Percentiles rank a stretch among this genome's conserved stretches.
Conservation (phyloP, 2,888 invertebrate genomes). For the Latrodectus hesperus region DNA sequence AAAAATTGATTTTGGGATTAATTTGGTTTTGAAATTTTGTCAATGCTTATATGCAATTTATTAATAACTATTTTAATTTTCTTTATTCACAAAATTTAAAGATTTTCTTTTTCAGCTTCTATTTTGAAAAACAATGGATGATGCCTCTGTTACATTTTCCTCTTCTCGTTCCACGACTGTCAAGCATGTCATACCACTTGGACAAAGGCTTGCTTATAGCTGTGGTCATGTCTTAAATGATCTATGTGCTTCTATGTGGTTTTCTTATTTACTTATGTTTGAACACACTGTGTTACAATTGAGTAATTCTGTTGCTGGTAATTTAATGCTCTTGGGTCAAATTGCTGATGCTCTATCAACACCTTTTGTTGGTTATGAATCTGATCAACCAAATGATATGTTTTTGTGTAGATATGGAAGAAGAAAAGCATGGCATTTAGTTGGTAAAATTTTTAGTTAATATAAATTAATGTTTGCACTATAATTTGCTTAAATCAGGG, state of each 20-base stretch:
- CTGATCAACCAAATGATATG: conserved; percentile 81
- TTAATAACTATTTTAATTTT: too few relatives aligned
- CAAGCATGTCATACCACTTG: conserved; percentile 50
- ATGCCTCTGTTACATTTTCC: conserved; percentile 19
- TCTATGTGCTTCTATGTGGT: conserved; percentile 95
- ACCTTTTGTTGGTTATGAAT: conserved; percentile 89
- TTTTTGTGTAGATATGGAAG: conserved; percentile 75
- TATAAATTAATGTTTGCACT: conserved; percentile 11
- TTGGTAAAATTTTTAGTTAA: conserved; percentile 71
- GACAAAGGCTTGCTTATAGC: conserved; percentile 79
- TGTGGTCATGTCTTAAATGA: conserved; percentile 94
- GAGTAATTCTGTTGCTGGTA: conserved; percentile 69
- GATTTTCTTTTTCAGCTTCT: conserved; percentile 15
- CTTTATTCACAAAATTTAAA: too few relatives aligned
- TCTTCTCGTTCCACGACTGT: conserved; percentile 2
- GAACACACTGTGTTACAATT: conserved; percentile 69
- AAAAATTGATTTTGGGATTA: too few relatives aligned
- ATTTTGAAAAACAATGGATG: conserved; percentile 27
- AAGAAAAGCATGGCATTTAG: conserved; percentile 78
- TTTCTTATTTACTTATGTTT: conserved; percentile 81
- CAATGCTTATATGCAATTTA: too few relatives aligned
- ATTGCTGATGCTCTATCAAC: conserved; percentile 89
- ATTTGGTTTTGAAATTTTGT: too few relatives aligned
- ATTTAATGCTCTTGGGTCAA: conserved; percentile 76
- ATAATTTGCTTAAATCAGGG: too few relatives aligned